phyloP scores from a whole-genome alignment of 2,888 invertebrate species.

The Cantharis lateralis region DNA sequence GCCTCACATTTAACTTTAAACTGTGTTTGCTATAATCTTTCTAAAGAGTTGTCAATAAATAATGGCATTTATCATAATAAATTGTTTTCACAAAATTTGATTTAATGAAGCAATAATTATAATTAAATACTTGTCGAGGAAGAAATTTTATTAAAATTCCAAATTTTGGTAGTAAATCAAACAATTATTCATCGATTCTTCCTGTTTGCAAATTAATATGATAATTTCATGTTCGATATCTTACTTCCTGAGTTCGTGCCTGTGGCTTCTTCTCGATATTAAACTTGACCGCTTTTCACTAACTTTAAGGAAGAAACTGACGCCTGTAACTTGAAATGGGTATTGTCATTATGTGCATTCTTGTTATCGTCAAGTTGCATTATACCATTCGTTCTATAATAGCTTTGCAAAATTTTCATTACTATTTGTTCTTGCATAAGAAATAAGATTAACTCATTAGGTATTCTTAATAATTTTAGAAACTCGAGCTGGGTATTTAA shows the following conservation, averaged over 20 bases:
- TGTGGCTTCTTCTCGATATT: slow-evolving; percentile 2
- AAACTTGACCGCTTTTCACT: neutral
- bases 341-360: neutral
- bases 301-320: slow-evolving; percentile 1
- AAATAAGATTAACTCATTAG: neutral
- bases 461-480: neutral
- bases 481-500: neutral
- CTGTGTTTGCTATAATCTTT: neutral
- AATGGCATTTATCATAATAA: no score
- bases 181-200: neutral
- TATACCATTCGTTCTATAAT: neutral
- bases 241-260: neutral
- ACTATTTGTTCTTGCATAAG: neutral
- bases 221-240: neutral
- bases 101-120: neutral
- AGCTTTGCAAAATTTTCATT: neutral
- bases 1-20: neutral
- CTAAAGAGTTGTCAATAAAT: no score
- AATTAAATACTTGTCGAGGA: neutral
- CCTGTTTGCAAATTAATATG: neutral
- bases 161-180: neutral
- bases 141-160: neutral
- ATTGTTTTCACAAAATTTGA: neutral
- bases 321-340: neutral
- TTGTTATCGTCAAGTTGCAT: neutral